Evolutionary conservation across 2,888 invertebrate species (phyloP), one percentile per base, ranked within the genome.

Genomic region (Thymelicus acteon): DNA sequence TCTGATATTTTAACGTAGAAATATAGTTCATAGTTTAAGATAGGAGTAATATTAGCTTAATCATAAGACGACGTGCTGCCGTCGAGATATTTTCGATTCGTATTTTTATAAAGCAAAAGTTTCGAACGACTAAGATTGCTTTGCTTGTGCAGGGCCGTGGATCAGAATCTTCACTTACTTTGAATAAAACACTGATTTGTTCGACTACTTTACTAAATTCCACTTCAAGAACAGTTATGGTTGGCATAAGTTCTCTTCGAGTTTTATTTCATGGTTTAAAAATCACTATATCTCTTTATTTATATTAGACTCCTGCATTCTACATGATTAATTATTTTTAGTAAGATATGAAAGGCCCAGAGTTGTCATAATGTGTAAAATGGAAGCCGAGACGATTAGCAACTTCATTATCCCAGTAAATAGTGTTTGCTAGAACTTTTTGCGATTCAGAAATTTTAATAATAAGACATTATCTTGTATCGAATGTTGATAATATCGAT

Each of bases 61-160:
- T 82, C 81, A 85, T 91, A 90, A 92, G 90, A 86, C 85, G 92
- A 87, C 89, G 84, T 82, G 90, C 90, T 83, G 89, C 89, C 89
- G 93, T 93, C 91, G 84, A 90, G 83, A 91, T 92, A 93, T 92
- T 93, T 93, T 93, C 91, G 91, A 93, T 92, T 93, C 92, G 93
- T 93, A 92, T 93, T 93, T 93, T 93, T 92, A 92, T 92, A 92
- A 91, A 90, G 89, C 91, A 92, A 92, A 92, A 90, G 89, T 91
- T 91, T 90, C 92, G 93, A 93, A 92, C 85, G 93, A 90, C 82
- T 83, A 84, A 81, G 89, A 85, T 88, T 85, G 93, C 93, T 93
- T 93, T 91, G 93, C 93, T 93, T 93, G 88, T 85, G 91, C 92
- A 87, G 92, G 91, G 92, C 92, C 91, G 82, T 83, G 82, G 84